Conservation (phyloP, 2,797 vertebrate genomes). For the Lemur catta region DNA sequence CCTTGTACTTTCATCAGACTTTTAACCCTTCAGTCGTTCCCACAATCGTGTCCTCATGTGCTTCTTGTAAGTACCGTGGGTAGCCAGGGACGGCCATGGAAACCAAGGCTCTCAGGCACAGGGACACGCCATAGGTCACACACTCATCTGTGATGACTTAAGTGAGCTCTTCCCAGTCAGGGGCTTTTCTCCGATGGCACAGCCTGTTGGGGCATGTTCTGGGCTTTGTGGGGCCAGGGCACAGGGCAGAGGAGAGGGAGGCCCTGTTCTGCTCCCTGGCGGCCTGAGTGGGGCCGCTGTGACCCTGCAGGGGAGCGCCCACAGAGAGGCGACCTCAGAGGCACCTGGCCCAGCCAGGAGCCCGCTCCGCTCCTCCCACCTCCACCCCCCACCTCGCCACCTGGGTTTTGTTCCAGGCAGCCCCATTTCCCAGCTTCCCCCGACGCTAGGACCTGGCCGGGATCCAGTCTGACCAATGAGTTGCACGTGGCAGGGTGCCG, state of each 20-base stretch:
- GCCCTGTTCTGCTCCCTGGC: not conserved
- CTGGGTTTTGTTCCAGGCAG: not conserved
- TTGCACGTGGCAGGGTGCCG: conserved; percentile 5
- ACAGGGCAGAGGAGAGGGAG: not conserved
- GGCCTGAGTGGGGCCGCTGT: not conserved
- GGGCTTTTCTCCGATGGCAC: not conserved
- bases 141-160: not conserved
- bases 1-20: not conserved
- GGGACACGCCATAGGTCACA: not conserved
- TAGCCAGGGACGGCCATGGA: not conserved
- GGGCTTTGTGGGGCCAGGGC: not conserved
- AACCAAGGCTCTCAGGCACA: not conserved
- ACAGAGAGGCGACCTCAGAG: not conserved
- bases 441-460: not conserved
- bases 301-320: not conserved
- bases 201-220: not conserved
- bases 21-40: rapidly evolving
- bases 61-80: not conserved
- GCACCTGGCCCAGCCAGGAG: rapidly evolving
- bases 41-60: not conserved
- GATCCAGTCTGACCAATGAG: not conserved
- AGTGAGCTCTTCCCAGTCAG: not conserved
- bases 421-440: not conserved
- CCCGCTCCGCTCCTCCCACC: not conserved
- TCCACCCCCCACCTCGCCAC: not conserved